Evolutionary conservation across 1,140 invertebrate species (phyloP), one percentile per base, ranked within the genome.

Genomic region (Pseudomyrmex gracilis): DNA sequence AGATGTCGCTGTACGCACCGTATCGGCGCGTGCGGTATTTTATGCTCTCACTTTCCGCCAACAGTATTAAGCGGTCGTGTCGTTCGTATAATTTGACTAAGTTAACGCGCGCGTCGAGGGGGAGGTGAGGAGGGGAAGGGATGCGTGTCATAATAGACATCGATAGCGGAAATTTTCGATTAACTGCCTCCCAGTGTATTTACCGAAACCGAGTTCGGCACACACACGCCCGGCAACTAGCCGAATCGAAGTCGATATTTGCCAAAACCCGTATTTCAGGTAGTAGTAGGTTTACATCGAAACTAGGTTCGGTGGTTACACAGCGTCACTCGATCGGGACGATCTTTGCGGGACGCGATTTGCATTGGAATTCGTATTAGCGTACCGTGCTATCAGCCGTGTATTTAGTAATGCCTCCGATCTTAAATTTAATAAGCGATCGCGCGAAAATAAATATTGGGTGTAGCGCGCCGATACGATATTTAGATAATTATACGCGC

Each of bases 121-220:
- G 5, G 5, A 7, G 34, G 24, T 4, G 24, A 34, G 1, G 24
- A 2, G 34, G 5, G 34, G 34, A 34, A 5, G 34, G 34, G 5
- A 80, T 66, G 15, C 66, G 70, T 71, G 76, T 71, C 51, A 87
- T 83, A 87, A 87, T 87, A 66, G 82, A 70, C 53, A 70, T 84
- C 58, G 85, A 87, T 87, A 87, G 73, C 60, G 67, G 67, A 58
- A 87, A 84, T 87, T 87, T 87, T 87, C 85, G 73, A 51, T 84
- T 76, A 82, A 87, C 82, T 71, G 55, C 34, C 34, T 49, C 53
- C 63, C 17, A 43, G 70, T 70, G 70, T 80, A 86, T 87, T 85
- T 87, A 84, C 73, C 82, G 82, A 86, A 87, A 87, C 58, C 86
- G 83, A 80, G 85, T 74, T 87, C 55, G 24, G 70, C 63, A 84